These are phyloP conservation scores for Avahi laniger DNA, from an alignment of 2,797 vertebrate genomes.

Conservation along the genomic window DNA sequence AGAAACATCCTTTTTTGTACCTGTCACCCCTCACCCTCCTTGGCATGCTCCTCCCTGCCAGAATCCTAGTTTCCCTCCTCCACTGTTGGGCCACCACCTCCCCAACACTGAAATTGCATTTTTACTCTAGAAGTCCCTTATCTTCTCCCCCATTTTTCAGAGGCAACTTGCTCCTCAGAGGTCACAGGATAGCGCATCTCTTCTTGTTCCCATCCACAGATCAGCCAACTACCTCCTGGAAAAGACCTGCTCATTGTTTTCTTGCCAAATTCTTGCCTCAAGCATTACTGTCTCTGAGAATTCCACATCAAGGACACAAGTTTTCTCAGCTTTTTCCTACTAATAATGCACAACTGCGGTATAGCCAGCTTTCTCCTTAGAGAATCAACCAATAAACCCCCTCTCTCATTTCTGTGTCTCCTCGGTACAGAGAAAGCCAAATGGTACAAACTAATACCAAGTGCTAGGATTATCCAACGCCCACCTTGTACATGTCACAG, in stretches of 20 bases:
- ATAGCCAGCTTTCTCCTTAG: background rate
- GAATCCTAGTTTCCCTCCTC: background rate
- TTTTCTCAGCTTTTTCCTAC: constrained; percentile 7
- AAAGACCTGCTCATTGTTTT: constrained; percentile 38
- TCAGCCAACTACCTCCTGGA: constrained; percentile 43
- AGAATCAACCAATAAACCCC: background rate
- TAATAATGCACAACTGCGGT: background rate
- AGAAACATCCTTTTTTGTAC: background rate
- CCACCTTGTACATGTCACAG: background rate
- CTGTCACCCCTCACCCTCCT: background rate
- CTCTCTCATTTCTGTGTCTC: background rate
- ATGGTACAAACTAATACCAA: background rate
- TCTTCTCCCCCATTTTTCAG: constrained; percentile 22
- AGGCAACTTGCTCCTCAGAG: constrained; percentile 20
- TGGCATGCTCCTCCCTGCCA: background rate
- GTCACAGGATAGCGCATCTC: constrained; percentile 10
- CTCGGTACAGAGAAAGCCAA: background rate
- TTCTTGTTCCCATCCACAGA: constrained; percentile 19
- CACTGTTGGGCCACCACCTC: background rate
- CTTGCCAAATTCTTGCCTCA: constrained; percentile 43
- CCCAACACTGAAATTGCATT: background rate
- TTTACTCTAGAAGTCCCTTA: background rate
- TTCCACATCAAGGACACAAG: background rate
- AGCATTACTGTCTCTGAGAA: background rate
- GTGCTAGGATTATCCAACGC: background rate